These are phyloP conservation scores for Camelus dromedarius DNA, from an alignment of 2,113 vertebrate species.

Conservation along the genomic window DNA sequence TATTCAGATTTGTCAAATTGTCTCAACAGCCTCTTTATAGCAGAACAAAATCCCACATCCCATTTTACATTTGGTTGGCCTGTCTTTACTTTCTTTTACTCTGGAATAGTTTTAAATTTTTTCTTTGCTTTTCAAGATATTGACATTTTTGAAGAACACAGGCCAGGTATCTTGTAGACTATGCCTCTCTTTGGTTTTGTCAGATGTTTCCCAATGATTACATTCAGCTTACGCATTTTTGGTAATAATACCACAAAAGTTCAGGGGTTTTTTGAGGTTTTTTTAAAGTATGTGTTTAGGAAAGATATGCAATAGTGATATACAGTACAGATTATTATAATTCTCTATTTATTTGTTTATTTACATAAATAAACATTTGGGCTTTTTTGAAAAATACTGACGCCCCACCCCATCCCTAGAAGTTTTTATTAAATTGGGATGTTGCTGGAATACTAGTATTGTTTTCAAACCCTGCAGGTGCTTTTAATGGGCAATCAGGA, in stretches of 20 bases:
- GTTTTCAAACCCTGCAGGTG: not conserved
- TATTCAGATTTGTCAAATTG: not conserved
- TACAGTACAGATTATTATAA: not conserved
- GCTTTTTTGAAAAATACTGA: not conserved
- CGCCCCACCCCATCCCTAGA: not conserved
- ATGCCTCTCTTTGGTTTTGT: not conserved
- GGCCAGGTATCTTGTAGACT: not conserved
- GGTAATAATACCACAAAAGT: not conserved
- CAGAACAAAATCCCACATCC: not conserved
- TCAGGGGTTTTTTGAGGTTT: not conserved
- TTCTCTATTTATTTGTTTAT: not conserved
- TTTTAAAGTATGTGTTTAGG: not conserved
- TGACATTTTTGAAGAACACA: constrained; percentile 1
- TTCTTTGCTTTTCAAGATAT: constrained; percentile 1
- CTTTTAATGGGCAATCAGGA: not conserved
- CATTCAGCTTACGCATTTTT: not conserved
- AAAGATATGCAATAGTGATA: not conserved
- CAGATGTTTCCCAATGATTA: constrained; percentile 13
- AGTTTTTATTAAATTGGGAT: not conserved
- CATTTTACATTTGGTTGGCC: not conserved
- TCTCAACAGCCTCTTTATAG: not conserved
- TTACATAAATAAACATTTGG: not conserved
- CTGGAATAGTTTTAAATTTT: not conserved
- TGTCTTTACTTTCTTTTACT: not conserved
- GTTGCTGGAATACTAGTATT: not conserved